Conservation (phyloP, 2,113 vertebrate genomes). For the Pampusana beccarii region DNA sequence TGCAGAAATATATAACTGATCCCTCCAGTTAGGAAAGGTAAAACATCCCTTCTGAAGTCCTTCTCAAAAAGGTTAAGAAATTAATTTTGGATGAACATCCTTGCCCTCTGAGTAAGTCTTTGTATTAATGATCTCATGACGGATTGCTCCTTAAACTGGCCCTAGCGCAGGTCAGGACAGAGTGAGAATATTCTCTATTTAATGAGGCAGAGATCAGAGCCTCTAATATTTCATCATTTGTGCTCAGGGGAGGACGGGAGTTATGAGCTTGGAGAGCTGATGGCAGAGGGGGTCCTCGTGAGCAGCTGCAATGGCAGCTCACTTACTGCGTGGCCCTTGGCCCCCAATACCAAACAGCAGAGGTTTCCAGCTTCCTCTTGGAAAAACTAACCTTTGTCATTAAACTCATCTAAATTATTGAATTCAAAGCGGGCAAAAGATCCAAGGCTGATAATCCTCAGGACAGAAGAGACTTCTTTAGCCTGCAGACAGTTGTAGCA, state of each 20-base stretch:
- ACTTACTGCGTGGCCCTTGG: background rate
- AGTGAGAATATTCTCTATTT: slow-evolving; percentile 75
- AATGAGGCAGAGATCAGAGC: slow-evolving; percentile 78
- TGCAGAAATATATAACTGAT: slow-evolving; percentile 34
- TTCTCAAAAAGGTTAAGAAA: slow-evolving; percentile 74
- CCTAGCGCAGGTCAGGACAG: slow-evolving; percentile 68
- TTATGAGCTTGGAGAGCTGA: slow-evolving; percentile 25
- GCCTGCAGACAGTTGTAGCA: background rate
- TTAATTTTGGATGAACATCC: slow-evolving; percentile 78
- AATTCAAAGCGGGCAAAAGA: background rate
- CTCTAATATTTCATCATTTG: slow-evolving; percentile 72
- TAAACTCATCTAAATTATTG: slow-evolving; percentile 13
- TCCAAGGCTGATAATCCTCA: background rate
- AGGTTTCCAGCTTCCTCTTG: background rate
- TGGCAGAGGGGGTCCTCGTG: background rate
- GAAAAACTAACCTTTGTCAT: slow-evolving; percentile 31
- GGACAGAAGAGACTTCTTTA: background rate
- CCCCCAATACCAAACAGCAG: background rate
- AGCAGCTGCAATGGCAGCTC: background rate
- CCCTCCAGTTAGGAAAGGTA: slow-evolving; percentile 46
- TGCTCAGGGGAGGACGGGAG: slow-evolving; percentile 33
- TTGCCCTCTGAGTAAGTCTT: slow-evolving; percentile 68
- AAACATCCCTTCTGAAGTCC: slow-evolving; percentile 66
- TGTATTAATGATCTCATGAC: slow-evolving; percentile 79
- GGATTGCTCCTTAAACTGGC: slow-evolving; percentile 75